Percentiles rank a stretch among this genome's conserved stretches.
phyloP scores from a whole-genome alignment of 2,888 invertebrate genomes.

The Hypomecis atomaria region DNA sequence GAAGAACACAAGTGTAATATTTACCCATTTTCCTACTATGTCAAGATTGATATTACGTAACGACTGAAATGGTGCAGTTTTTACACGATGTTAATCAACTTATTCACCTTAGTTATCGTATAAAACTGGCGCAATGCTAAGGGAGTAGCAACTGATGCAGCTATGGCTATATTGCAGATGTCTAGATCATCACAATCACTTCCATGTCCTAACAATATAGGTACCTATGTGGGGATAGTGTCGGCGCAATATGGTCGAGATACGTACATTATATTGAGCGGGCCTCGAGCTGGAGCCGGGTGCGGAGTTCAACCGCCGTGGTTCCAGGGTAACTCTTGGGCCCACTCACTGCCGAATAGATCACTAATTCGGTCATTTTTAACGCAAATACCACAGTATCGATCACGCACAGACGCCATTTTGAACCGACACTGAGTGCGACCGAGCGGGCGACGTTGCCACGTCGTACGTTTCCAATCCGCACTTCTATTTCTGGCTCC shows the following conservation, averaged over 20 bases:
- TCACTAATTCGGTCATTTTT: constrained; percentile 80
- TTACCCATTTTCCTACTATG: neutral
- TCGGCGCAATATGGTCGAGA: constrained; percentile 81
- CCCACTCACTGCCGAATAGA: constrained; percentile 79
- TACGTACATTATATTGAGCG: constrained; percentile 82
- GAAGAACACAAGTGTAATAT: constrained; percentile 1
- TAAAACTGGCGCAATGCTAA: constrained; percentile 50
- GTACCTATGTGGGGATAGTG: constrained; percentile 68
- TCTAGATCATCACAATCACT: constrained; percentile 61
- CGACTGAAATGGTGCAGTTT: constrained; percentile 19
- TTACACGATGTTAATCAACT: constrained; percentile 43
- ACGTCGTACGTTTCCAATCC: constrained; percentile 78
- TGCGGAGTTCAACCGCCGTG: constrained; percentile 70
- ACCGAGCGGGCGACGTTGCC: constrained; percentile 79
- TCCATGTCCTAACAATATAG: constrained; percentile 63
- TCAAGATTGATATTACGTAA: constrained; percentile 33
- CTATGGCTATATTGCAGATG: constrained; percentile 64
- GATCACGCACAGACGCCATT: constrained; percentile 85
- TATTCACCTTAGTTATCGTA: constrained; percentile 41
- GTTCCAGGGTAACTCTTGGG: constrained; percentile 75
- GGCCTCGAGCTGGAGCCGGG: constrained; percentile 72
- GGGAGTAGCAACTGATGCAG: constrained; percentile 53
- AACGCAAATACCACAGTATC: constrained; percentile 81
- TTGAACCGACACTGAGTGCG: constrained; percentile 81
- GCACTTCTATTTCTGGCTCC: constrained; percentile 80